phyloP scores from a whole-genome alignment of 1,140 invertebrate species.

The Tetramorium simillimum region DNA sequence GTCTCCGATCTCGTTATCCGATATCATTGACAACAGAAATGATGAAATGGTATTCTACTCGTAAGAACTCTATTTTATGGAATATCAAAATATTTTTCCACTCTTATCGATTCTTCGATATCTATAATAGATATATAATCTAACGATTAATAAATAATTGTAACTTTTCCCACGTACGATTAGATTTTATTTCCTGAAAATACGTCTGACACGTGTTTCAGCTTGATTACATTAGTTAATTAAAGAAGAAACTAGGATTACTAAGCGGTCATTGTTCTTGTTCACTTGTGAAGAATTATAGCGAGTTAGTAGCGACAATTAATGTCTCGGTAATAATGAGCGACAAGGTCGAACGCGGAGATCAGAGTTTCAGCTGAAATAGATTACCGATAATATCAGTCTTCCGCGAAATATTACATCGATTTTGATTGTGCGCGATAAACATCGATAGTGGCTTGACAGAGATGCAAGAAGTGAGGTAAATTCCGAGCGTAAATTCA shows the following conservation, averaged over 20 bases:
- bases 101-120: neutral
- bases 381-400: neutral
- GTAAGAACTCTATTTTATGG: neutral
- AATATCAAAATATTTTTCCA: neutral
- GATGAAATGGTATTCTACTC: neutral
- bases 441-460: neutral
- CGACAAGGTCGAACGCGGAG: neutral
- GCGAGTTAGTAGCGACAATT: slow-evolving; percentile 16
- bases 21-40: neutral
- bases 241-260: neutral
- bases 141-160: neutral
- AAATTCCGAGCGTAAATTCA: neutral
- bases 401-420: neutral
- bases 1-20: neutral
- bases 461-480: neutral
- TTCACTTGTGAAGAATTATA: neutral
- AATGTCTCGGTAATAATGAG: slow-evolving; percentile 20
- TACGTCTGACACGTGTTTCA: neutral
- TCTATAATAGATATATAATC: too few species aligned
- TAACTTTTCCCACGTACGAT: neutral
- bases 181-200: neutral
- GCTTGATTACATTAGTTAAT: neutral
- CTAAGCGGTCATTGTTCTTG: slow-evolving; percentile 16
- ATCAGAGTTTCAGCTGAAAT: neutral
- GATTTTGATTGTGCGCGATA: slow-evolving; percentile 5